Conservation (phyloP, 2,113 vertebrate species). For the Erythrocercus mccallii region DNA sequence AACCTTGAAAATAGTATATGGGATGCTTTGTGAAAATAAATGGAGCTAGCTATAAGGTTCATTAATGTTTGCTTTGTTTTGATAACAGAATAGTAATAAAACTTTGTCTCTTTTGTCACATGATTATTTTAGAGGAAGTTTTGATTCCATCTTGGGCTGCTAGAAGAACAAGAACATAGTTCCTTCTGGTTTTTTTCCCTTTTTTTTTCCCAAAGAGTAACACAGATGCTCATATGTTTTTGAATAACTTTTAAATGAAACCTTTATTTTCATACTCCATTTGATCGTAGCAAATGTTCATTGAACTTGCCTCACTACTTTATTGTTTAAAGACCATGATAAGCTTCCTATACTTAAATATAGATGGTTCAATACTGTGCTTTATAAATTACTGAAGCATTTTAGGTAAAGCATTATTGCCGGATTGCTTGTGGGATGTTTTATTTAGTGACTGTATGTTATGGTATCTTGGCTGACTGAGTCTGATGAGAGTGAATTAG, state of each 20-base stretch:
- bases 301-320: slow-evolving; percentile 35
- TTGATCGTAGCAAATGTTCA: slow-evolving; percentile 16
- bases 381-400: slow-evolving; percentile 34
- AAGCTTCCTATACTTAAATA: slow-evolving; percentile 13
- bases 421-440: background rate
- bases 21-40: background rate
- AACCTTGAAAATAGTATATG: background rate
- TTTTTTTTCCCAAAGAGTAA: background rate
- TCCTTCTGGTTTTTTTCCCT: background rate
- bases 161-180: slow-evolving; percentile 5
- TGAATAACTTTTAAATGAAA: background rate
- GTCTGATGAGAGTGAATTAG: slow-evolving; percentile 11
- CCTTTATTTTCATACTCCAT: slow-evolving; percentile 24
- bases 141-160: background rate
- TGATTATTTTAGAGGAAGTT: background rate
- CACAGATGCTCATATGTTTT: background rate
- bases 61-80: slow-evolving; percentile 13
- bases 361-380: background rate
- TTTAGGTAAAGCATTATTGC: slow-evolving; percentile 15
- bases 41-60: background rate
- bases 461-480: background rate
- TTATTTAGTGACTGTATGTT: slow-evolving; percentile 10
- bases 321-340: slow-evolving; percentile 49
- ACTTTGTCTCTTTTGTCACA: background rate
- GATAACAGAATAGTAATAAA: background rate